Conservation (phyloP, 2,113 vertebrate genomes). For the Nothocercus julius region DNA sequence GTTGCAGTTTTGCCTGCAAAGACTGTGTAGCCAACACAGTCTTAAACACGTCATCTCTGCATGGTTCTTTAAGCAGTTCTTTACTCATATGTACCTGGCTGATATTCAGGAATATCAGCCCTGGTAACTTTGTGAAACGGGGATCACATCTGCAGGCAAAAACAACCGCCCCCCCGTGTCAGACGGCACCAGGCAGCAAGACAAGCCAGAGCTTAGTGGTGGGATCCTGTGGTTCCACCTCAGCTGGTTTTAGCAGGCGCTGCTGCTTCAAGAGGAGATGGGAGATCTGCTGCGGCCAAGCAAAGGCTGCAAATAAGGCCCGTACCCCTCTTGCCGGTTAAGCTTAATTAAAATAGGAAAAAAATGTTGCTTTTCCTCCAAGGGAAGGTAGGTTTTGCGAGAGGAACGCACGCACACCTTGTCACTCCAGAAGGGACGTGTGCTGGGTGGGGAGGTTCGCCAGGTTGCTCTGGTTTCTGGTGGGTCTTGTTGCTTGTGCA, state of each 20-base stretch:
- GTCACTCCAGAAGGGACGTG: not conserved
- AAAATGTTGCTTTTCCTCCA: not conserved
- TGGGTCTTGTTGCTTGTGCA: not conserved
- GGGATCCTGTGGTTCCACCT: not conserved
- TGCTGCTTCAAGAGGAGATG: not conserved
- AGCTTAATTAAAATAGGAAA: not conserved
- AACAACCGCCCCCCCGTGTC: not conserved
- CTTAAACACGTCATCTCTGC: not conserved
- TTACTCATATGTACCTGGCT: not conserved
- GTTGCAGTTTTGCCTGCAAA: not conserved
- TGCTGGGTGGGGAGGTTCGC: not conserved
- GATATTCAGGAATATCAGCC: not conserved
- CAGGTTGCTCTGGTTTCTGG: not conserved
- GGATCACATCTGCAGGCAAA: not conserved
- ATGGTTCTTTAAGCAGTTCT: not conserved
- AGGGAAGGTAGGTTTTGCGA: not conserved
- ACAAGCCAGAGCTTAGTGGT: not conserved
- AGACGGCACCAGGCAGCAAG: not conserved
- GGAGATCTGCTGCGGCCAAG: not conserved
- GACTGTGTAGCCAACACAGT: not conserved
- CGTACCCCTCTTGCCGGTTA: not conserved
- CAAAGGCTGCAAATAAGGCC: not conserved
- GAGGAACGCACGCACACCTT: fast-evolving
- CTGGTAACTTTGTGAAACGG: not conserved
- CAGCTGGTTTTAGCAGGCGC: not conserved